These are phyloP conservation scores for Exephanes ischioxanthus DNA, from an alignment of 2,888 invertebrate genomes.

Conservation along the genomic window DNA sequence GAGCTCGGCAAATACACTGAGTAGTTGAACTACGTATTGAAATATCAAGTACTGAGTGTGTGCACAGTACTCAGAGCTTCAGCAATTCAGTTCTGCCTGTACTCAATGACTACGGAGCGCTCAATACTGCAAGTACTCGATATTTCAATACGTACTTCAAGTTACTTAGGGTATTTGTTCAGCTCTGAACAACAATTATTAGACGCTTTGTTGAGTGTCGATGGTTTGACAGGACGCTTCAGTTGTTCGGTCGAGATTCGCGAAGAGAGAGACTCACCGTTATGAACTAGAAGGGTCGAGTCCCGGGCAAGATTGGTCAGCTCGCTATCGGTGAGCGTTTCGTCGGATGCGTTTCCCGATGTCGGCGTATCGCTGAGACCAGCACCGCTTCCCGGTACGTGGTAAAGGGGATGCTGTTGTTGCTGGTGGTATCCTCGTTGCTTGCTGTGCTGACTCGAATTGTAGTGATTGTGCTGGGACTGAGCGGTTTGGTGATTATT, in stretches of 20 bases:
- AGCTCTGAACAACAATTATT: neutral
- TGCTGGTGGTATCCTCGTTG: slow-evolving; percentile 87
- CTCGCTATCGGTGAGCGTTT: slow-evolving; percentile 93
- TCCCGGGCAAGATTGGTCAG: slow-evolving; percentile 91
- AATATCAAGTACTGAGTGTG: too few species aligned
- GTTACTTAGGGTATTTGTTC: too few species aligned
- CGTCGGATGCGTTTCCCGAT: slow-evolving; percentile 90
- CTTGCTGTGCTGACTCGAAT: slow-evolving; percentile 83
- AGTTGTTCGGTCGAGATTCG: too few species aligned
- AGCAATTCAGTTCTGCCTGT: too few species aligned
- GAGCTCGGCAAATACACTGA: too few species aligned
- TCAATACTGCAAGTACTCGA: too few species aligned
- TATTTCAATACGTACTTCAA: too few species aligned
- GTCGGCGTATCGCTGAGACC: slow-evolving; percentile 93
- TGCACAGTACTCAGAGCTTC: too few species aligned
- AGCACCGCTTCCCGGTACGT: slow-evolving; percentile 85
- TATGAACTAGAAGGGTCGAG: slow-evolving; percentile 93
- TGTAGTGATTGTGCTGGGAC: slow-evolving; percentile 82
- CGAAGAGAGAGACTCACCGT: slow-evolving; percentile 87
- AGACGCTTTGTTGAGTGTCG: too few species aligned
- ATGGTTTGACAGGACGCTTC: too few species aligned
- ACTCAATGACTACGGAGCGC: neutral
- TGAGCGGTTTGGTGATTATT: slow-evolving; percentile 81
- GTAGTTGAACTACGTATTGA: too few species aligned
- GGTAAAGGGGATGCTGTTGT: slow-evolving; percentile 81